phyloP scores from a whole-genome alignment of 2,888 invertebrate genomes.

The Pogonocherus hispidulus region DNA sequence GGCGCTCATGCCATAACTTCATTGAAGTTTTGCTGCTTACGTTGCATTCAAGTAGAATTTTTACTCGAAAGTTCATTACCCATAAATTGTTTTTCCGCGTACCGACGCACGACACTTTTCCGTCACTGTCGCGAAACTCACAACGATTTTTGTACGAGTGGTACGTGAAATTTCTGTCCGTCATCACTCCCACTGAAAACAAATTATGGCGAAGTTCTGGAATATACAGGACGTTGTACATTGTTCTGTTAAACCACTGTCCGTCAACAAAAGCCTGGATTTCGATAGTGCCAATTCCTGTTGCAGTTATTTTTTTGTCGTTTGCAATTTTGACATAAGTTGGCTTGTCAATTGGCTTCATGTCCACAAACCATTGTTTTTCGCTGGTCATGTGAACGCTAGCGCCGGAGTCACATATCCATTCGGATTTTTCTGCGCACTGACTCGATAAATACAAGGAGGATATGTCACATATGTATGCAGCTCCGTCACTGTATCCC shows the following conservation, averaged over 20 bases:
- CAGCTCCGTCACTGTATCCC: neutral
- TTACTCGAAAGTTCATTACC: neutral
- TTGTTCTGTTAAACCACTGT: neutral
- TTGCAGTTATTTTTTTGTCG: neutral
- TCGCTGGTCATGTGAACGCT: constrained; percentile 46
- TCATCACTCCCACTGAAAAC: constrained; percentile 51
- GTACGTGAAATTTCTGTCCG: constrained; percentile 38
- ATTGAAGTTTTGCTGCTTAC: neutral
- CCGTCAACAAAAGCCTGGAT: neutral
- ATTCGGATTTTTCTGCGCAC: constrained; percentile 32
- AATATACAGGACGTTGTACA: constrained; percentile 27
- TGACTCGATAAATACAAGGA: neutral
- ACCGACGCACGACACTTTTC: constrained; percentile 44
- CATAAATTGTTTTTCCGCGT: constrained; percentile 24
- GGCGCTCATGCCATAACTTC: constrained; percentile 3
- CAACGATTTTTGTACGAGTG: no score
- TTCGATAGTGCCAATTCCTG: neutral
- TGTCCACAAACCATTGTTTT: constrained; percentile 40
- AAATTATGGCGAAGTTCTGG: constrained; percentile 44
- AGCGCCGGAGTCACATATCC: constrained; percentile 52
- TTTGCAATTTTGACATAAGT: neutral
- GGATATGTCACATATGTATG: constrained; percentile 36
- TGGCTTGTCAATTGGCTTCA: neutral
- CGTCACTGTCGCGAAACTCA: constrained; percentile 3
- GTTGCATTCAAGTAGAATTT: neutral